Percentiles rank a stretch among this genome's conserved stretches.
These are phyloP conservation scores for Xestia rhomboidea DNA, from an alignment of 2,888 invertebrate genomes.

Conservation along the genomic window DNA sequence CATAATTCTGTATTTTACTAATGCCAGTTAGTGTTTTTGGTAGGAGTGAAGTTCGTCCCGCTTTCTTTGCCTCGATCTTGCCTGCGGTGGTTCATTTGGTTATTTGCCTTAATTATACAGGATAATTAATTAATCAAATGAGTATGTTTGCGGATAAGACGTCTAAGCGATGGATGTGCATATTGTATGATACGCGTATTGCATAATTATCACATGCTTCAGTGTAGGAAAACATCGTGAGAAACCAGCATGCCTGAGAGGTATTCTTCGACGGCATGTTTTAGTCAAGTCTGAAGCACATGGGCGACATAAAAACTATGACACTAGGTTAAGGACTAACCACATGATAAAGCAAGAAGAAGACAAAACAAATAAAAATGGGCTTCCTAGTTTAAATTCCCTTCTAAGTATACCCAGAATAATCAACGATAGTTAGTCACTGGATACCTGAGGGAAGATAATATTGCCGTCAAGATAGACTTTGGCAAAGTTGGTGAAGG, in stretches of 20 bases:
- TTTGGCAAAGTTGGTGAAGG: neutral
- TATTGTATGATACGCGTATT: too few species aligned
- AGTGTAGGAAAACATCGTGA: too few species aligned
- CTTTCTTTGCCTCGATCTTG: neutral
- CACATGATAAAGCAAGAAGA: too few species aligned
- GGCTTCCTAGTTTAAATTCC: neutral
- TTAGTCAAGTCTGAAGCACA: too few species aligned
- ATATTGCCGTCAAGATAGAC: neutral
- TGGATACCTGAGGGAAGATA: neutral
- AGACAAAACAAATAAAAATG: neutral
- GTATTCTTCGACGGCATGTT: too few species aligned
- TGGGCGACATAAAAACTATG: too few species aligned
- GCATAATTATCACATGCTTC: too few species aligned
- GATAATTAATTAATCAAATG: too few species aligned
- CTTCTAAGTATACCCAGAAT: neutral
- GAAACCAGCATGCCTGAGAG: too few species aligned
- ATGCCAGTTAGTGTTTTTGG: neutral
- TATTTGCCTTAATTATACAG: neutral
- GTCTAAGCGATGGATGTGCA: too few species aligned
- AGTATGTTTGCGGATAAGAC: too few species aligned
- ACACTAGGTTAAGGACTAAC: too few species aligned
- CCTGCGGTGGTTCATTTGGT: neutral
- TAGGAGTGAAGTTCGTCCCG: neutral
- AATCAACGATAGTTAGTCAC: neutral
- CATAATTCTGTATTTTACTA: neutral